Evolutionary conservation across 2,797 vertebrate species (phyloP), one percentile per base, ranked within the genome.

Genomic region (Scolopax bukidnonensis): DNA sequence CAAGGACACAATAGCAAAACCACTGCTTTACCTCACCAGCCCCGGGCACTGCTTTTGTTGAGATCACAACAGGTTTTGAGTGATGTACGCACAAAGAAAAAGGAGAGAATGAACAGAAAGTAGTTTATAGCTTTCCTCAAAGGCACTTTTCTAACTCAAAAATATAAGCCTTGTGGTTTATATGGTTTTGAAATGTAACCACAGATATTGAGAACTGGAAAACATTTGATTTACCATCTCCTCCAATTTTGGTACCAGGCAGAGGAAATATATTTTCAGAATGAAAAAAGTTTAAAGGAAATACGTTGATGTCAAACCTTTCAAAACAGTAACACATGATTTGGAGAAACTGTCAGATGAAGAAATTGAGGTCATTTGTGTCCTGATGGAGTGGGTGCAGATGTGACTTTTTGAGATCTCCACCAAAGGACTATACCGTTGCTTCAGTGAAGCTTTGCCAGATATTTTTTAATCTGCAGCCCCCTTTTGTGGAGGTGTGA

Each of bases 151-250:
- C 68, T 85, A 85, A 65, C 91, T 94, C 50, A 93, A 71, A 96
- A 93, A 85, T 94, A 75, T 23, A 81, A 96, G 76, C 56, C 57
- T 83, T 95, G 95, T 89, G 95, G 95, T 96, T 96, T 95, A 10
- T 45, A 83, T 91, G 92, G 90, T 93, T 97, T 97, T 94, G 87
- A 94, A 93, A 89, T 8, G 47, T 85, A 93, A 95, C 95, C 95
- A 30, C 95, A 95, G 57, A 87, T 57, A 71, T 23, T 78, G 87
- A 92, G 82, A 87, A 86, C 75, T 94, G 91, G 95, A 93, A 92
- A 71, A 59, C 69, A 41, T 80, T 81, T 86, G 73, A 89, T 93
- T 93, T 94, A 91, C 89, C 79, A 43, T 90, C 93, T 91, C 78
- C 57, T 92, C 38, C 77, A 69, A 8, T 84, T 89, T 54, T 91